A percentile compares a stretch with the other conserved stretches of the same genome.
Conservation (phyloP, 1,140 invertebrate species). For the Caenorhabditis remanei region DNA sequence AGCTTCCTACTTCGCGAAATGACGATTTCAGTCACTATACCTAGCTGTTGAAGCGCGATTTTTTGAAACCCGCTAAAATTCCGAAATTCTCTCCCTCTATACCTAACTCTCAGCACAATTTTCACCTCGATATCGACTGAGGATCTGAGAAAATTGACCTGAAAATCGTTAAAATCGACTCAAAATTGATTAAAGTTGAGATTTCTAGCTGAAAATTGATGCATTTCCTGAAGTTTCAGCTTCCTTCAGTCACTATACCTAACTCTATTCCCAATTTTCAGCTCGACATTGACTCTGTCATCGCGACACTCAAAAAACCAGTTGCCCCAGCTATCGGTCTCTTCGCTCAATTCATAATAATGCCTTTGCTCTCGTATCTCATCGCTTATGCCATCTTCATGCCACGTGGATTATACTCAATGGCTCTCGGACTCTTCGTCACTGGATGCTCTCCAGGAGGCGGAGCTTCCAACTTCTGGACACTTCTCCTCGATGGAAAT, state of each 20-base stretch:
- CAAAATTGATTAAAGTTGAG: not conserved
- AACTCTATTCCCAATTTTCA: constrained; percentile 38
- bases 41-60: too few relatives aligned
- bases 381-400: constrained; percentile 83
- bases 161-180: not conserved
- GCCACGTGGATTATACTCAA: constrained; percentile 67
- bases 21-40: too few relatives aligned
- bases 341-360: constrained; percentile 87
- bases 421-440: constrained; percentile 86
- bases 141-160: not conserved
- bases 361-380: constrained; percentile 88
- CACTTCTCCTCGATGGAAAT: constrained; percentile 88
- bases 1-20: too few relatives aligned
- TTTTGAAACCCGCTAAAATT: too few relatives aligned
- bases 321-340: constrained; percentile 89
- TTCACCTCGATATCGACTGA: not conserved
- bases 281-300: constrained; percentile 82
- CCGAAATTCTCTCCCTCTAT: too few relatives aligned
- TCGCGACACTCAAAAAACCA: constrained; percentile 84
- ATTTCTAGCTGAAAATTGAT: not conserved
- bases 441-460: constrained; percentile 80
- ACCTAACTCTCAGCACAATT: too few relatives aligned
- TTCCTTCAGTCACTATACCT: constrained; percentile 71
- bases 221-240: constrained; percentile 78
- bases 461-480: constrained; percentile 96